A percentile compares a stretch with the other conserved stretches of the same genome.
Evolutionary conservation across 2,888 invertebrate genomes (phyloP).

Genomic region (Hirtodrosophila confusa): DNA sequence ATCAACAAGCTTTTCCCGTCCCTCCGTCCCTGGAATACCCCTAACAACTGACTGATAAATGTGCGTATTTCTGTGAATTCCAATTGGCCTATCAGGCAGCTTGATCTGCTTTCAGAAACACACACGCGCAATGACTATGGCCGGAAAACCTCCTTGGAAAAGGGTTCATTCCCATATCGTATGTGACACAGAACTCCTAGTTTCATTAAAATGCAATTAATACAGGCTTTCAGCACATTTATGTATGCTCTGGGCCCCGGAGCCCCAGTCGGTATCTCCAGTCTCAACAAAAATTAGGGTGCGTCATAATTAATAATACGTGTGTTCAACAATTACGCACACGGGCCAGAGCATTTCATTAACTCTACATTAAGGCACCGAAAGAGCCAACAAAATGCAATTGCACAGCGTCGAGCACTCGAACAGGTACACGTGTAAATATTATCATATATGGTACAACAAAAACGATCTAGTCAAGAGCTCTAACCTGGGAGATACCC

Average conservation of each 20-base stretch:
- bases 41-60: slow-evolving; percentile 33
- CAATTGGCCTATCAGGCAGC: slow-evolving; percentile 23
- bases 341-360: slow-evolving; percentile 59
- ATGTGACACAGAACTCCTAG: slow-evolving; percentile 32
- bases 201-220: slow-evolving; percentile 78
- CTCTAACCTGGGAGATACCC: too few species aligned
- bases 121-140: background rate
- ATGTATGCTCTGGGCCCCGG: slow-evolving; percentile 27
- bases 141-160: slow-evolving; percentile 21
- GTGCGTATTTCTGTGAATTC: slow-evolving; percentile 9
- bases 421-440: slow-evolving; percentile 36
- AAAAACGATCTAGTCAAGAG: too few species aligned
- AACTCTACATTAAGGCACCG: slow-evolving; percentile 60
- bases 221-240: slow-evolving; percentile 74
- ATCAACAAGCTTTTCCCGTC: too few species aligned
- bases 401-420: slow-evolving; percentile 25
- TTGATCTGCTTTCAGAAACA: slow-evolving; percentile 22
- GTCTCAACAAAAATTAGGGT: slow-evolving; percentile 56
- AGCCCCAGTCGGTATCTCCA: slow-evolving; percentile 33
- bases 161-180: slow-evolving; percentile 37
- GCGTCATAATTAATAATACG: slow-evolving; percentile 76
- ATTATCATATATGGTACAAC: slow-evolving; percentile 13
- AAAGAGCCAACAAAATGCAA: slow-evolving; percentile 30
- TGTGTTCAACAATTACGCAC: slow-evolving; percentile 54
- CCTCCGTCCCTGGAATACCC: background rate